phyloP scores from a whole-genome alignment of 2,113 vertebrate species.

The Osmerus mordax region DNA sequence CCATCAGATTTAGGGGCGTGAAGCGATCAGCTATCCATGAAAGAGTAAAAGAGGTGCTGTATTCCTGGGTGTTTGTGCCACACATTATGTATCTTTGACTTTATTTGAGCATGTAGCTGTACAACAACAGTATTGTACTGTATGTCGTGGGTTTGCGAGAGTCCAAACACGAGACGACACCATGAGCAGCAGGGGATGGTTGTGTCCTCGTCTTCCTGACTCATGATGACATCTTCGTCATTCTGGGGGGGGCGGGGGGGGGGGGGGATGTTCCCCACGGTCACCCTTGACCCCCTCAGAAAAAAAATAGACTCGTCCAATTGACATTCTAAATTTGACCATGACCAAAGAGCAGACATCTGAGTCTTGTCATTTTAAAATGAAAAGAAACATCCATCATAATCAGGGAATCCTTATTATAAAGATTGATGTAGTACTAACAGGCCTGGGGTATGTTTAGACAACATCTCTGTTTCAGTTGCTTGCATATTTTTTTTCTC shows the following conservation, averaged over 20 bases:
- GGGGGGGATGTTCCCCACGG: slow-evolving; percentile 47
- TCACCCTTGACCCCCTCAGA: slow-evolving; percentile 47
- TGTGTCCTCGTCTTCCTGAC: slow-evolving; percentile 47
- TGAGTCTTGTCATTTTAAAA: not conserved
- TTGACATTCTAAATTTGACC: slow-evolving; percentile 34
- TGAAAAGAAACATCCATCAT: not conserved
- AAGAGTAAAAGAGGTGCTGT: too few species aligned
- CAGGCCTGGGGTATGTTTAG: not conserved
- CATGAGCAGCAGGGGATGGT: slow-evolving; percentile 6
- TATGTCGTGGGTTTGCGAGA: too few species aligned
- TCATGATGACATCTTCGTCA: slow-evolving; percentile 51
- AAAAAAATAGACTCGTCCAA: slow-evolving; percentile 9
- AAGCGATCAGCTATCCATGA: too few species aligned
- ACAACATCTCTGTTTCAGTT: not conserved
- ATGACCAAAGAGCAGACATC: slow-evolving; percentile 20
- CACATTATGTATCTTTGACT: too few species aligned
- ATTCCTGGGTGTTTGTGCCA: too few species aligned
- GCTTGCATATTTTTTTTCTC: not conserved
- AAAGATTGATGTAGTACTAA: not conserved
- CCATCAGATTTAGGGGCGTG: too few species aligned
- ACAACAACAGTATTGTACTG: too few species aligned
- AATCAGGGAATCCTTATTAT: slow-evolving; percentile 22
- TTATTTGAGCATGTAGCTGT: too few species aligned
- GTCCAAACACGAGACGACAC: not conserved
- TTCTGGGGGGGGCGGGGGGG: slow-evolving; percentile 36